Evolutionary conservation across 2,797 vertebrate species (phyloP).

Genomic region (Jordanella pulchra): DNA sequence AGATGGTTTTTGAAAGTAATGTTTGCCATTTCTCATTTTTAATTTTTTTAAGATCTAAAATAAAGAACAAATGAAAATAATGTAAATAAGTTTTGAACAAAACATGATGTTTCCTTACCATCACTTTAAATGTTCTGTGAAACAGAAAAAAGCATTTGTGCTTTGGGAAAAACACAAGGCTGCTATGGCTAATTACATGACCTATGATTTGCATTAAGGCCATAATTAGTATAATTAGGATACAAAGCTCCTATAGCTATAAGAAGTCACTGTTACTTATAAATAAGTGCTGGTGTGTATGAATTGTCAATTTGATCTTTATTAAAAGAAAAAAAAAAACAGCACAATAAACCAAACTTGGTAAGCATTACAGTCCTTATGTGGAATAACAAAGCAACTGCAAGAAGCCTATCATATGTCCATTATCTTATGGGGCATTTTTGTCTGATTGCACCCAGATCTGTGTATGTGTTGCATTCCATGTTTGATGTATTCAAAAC

Average conservation of each 20-base stretch:
- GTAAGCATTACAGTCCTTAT: background rate
- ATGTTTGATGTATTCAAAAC: background rate
- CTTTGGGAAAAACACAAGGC: background rate
- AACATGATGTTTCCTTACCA: too few species aligned
- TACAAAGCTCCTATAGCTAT: background rate
- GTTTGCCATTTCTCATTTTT: too few species aligned
- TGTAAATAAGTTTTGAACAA: too few species aligned
- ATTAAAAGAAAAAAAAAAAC: background rate
- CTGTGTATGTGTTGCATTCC: background rate
- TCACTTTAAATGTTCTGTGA: background rate
- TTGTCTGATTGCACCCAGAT: background rate
- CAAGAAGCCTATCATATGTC: background rate
- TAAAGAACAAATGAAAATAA: too few species aligned
- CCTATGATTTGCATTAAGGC: background rate
- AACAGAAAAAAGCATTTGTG: background rate
- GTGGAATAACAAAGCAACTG: background rate
- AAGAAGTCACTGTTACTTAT: background rate
- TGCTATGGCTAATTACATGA: background rate
- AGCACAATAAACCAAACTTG: too few species aligned
- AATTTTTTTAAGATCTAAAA: too few species aligned
- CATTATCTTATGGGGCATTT: background rate
- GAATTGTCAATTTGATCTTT: background rate
- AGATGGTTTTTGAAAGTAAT: too few species aligned
- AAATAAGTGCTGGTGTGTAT: background rate
- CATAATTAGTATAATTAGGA: constrained; percentile 1